Conservation (phyloP, 2,888 invertebrate genomes). For the Cataglyphis altisquamis region DNA sequence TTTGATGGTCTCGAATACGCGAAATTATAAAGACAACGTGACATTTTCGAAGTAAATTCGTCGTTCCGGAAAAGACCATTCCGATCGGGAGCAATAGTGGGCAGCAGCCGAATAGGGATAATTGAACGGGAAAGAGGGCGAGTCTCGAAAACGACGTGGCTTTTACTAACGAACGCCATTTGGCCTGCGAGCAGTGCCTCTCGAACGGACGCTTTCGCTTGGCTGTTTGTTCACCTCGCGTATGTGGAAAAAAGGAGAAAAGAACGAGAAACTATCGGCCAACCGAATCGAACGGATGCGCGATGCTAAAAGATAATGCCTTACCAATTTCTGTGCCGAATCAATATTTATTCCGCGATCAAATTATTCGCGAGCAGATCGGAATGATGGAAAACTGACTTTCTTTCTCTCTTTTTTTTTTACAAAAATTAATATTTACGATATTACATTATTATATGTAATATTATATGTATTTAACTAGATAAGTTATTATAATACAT, state of each 20-base stretch:
- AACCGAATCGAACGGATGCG: slow-evolving; percentile 64
- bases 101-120: slow-evolving; percentile 63
- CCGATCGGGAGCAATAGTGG: slow-evolving; percentile 32
- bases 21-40: slow-evolving; percentile 17
- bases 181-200: slow-evolving; percentile 65
- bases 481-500: background rate
- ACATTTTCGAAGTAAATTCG: slow-evolving; percentile 57
- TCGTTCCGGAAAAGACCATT: slow-evolving; percentile 29
- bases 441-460: too few species aligned
- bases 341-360: slow-evolving; percentile 53
- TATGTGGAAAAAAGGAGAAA: slow-evolving; percentile 62
- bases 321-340: slow-evolving; percentile 48
- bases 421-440: too few species aligned
- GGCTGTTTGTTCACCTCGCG: slow-evolving; percentile 70
- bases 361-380: slow-evolving; percentile 38
- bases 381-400: background rate
- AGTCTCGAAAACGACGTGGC: slow-evolving; percentile 70
- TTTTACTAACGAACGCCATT: slow-evolving; percentile 77
- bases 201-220: slow-evolving; percentile 69
- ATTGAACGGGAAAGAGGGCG: slow-evolving; percentile 65
- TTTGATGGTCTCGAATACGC: background rate
- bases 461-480: too few species aligned
- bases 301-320: slow-evolving; percentile 50
- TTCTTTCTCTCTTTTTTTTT: background rate
- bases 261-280: slow-evolving; percentile 71